Base-by-base conservation (phyloP, 2,797 vertebrate species). In the Halcyon smyrnensis region DNA sequence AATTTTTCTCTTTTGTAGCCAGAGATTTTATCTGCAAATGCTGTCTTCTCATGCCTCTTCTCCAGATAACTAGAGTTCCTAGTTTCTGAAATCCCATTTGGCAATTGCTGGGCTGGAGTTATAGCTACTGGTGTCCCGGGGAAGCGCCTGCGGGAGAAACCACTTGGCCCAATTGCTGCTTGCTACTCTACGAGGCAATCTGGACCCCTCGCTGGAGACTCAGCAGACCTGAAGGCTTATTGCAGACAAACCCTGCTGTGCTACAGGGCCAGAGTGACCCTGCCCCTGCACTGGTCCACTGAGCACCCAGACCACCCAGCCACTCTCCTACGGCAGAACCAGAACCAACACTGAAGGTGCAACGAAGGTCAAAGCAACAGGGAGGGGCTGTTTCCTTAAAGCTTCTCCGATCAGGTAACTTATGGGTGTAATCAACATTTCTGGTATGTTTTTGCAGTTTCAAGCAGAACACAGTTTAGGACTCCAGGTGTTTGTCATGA, bases 321-420 rank as follows among this genome's bases (percentile, higher is more conserved):
- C 27, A 3, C 1, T 1, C 1, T 19, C 36, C n/a, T 15, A 17
- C 1, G 0, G 18, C 19, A 20, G 17, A 46, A 32, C 14, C 12
- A 46, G 32, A 36, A 67, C 14, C 10, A 23, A 8, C 6, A 1
- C 2, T 5, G 30, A 30, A 21, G 13, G 12, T 43, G 24, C 12
- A 15, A 37, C 32, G 18, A 3, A 57, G 62, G n/a, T 15, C 68
- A 30, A 51, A 56, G 10, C 4, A 27, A 39, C 39, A 41, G 28
- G 25, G 5, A 56, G 10, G 14, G 19, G 12, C 9, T 28, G 27
- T 25, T 62, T 68, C 37, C 34, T 70, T 65, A 60, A 41, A 37
- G 19, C 27, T 63, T 53, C 50, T 89, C 17, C 59, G 59, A 25
- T 5, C 21, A 7, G 27, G 37, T 46, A 54, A 36, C 15, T 59